A percentile compares a stretch with the other conserved stretches of the same genome.
Conservation (phyloP, 2,797 vertebrate species). For the Manis pentadactyla region DNA sequence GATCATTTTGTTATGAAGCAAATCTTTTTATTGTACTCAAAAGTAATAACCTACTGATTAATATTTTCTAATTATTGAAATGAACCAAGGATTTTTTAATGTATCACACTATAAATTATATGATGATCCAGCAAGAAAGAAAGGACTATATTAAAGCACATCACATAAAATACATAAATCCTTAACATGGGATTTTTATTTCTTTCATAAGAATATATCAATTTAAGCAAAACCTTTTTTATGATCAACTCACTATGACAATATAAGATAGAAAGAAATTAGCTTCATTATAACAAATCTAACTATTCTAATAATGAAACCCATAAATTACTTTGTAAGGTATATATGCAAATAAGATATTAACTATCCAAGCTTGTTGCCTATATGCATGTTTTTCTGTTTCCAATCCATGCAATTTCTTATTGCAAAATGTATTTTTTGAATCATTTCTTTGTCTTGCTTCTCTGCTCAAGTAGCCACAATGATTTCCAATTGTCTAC, state of each 20-base stretch:
- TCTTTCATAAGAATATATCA: background rate
- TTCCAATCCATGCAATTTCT: background rate
- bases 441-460: background rate
- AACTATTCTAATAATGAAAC: background rate
- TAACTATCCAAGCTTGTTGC: background rate
- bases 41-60: background rate
- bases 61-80: slow-evolving; percentile 11
- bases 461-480: background rate
- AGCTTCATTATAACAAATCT: background rate
- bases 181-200: background rate
- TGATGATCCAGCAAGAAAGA: background rate
- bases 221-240: background rate
- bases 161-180: background rate
- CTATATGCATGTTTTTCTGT: background rate
- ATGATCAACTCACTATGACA: background rate
- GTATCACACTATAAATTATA: background rate
- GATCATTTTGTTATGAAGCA: background rate
- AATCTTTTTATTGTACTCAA: background rate
- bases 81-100: background rate
- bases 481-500: background rate
- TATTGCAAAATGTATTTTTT: background rate
- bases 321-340: background rate
- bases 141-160: background rate
- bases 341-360: background rate
- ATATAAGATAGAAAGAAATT: background rate